Percentiles rank a stretch among this genome's conserved stretches.
phyloP scores from a whole-genome alignment of 2,113 vertebrate genomes.

The Myodes glareolus region DNA sequence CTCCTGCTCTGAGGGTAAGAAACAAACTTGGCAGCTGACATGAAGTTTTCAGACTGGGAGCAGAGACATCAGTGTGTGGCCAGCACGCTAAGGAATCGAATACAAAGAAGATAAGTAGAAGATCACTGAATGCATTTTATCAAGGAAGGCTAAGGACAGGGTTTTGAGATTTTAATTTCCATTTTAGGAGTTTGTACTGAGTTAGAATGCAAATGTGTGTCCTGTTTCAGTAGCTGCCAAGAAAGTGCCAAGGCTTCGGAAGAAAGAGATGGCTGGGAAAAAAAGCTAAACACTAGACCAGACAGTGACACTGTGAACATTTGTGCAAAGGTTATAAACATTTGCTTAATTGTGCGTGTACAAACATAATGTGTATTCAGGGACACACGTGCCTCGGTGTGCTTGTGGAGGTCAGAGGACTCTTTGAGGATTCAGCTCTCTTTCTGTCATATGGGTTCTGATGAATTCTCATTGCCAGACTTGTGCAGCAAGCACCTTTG shows the following conservation, averaged over 20 bases:
- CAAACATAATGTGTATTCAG: not conserved
- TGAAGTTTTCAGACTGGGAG: not conserved
- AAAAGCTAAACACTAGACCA: not conserved
- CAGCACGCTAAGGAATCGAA: not conserved
- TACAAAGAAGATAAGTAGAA: not conserved
- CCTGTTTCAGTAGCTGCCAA: not conserved
- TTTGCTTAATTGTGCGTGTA: not conserved
- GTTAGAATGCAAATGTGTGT: not conserved
- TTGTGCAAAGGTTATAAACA: not conserved
- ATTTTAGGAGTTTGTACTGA: not conserved
- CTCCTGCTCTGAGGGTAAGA: not conserved
- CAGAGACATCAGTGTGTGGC: not conserved
- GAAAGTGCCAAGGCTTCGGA: not conserved
- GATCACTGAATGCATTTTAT: not conserved
- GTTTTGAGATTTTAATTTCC: not conserved
- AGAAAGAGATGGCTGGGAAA: not conserved
- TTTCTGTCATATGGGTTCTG: not conserved
- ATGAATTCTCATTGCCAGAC: not conserved
- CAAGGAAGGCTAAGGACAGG: not conserved
- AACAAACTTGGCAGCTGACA: not conserved
- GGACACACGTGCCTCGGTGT: not conserved
- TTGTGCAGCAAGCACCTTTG: not conserved
- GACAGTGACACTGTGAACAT: not conserved
- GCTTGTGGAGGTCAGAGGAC: not conserved
- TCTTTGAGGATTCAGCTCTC: not conserved